Conservation (phyloP, 2,888 invertebrate species). For the Meandrusa payeni region DNA sequence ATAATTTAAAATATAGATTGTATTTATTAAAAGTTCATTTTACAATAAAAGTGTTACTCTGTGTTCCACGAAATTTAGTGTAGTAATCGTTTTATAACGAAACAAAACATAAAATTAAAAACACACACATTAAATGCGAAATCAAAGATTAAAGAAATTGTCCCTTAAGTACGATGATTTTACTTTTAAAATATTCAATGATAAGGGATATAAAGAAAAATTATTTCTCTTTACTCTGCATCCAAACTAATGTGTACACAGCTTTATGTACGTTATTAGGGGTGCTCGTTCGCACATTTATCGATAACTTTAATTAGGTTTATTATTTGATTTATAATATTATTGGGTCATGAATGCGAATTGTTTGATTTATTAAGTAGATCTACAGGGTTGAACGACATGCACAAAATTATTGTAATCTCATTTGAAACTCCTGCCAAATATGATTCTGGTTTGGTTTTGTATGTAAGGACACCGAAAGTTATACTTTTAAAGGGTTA, state of each 20-base stretch:
- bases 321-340: conserved; percentile 11
- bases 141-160: too few species aligned
- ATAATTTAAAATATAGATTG: too few species aligned
- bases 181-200: too few species aligned
- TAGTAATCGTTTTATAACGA: too few species aligned
- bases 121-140: too few species aligned
- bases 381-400: conserved; percentile 11
- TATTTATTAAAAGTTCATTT: too few species aligned
- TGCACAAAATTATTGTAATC: conserved; percentile 14
- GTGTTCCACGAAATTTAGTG: too few species aligned
- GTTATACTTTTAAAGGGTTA: conserved; percentile 24
- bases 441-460: conserved; percentile 16
- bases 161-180: too few species aligned
- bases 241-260: conserved; percentile 18
- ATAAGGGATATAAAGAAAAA: too few species aligned
- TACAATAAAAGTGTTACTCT: too few species aligned
- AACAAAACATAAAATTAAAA: too few species aligned
- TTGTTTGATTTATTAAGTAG: background rate
- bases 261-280: conserved; percentile 28
- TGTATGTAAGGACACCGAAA: background rate
- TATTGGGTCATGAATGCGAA: background rate
- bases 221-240: too few species aligned
- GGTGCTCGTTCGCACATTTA: conserved; percentile 48
- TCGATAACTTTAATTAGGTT: conserved; percentile 32
- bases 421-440: conserved; percentile 16